Evolutionary conservation across 2,888 invertebrate species (phyloP), one percentile per base, ranked within the genome.

Genomic region (Coelogynopora nodosa): DNA sequence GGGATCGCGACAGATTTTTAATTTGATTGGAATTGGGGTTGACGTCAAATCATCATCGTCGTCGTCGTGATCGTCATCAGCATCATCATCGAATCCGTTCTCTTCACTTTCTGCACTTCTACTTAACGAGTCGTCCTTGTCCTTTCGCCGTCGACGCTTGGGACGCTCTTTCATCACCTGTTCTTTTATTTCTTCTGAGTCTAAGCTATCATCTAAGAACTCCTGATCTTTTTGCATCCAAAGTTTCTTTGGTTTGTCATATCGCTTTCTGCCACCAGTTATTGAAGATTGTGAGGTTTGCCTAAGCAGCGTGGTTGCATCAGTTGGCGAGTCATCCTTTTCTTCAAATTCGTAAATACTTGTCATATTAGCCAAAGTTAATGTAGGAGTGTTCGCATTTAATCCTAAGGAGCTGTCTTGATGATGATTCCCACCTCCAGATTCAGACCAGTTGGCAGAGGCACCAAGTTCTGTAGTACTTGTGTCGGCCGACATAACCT

Each of bases 311-410:
- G 5, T 74, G 18, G 10, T 26, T 23, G 10, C 74, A 13, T 23
- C 74, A 2, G 74, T 74, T 23, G 74, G 74, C 23, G 74, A 74
- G 5, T 74, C 74, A 23, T 74, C 74, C 74, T 74, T 74, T 26
- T 74, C 74, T 23, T 74, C 74, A 74, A 74, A 74, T 23, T 74
- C 74, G 74, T 74, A 74, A 2, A 74, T 26, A 74, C 74, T 74
- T 2, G 74, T 74, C 74, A 74, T 74, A 26, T 2, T 13, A 26
- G 74, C 23, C 10, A 74, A 26, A 13, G 74, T 5, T 26, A 26
- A 26, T 74, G 74, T 74, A 23, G 74, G 74, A 13, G 74, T 74
- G 5, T 2, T 5, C 49, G 49, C 49, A 18, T 18, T 49, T 13
- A 18, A 18, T 13, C 49, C 49, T 18, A 18, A 5, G 10, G 18